Conservation (phyloP, 2,888 invertebrate species). For the Acrobasis repandana region DNA sequence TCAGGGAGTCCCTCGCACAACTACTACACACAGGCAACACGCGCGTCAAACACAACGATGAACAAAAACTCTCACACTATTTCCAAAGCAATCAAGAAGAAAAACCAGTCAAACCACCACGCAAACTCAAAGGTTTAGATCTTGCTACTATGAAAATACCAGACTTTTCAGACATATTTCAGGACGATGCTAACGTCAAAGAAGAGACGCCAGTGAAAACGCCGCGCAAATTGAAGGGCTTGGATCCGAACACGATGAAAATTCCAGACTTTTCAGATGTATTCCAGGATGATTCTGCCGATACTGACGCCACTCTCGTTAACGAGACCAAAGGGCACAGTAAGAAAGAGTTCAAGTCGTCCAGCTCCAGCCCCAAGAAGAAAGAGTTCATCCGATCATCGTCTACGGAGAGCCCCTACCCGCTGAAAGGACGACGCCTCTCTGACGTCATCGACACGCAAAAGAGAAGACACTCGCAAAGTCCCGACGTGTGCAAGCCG, state of each 20-base stretch:
- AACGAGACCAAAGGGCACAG: slow-evolving; percentile 35
- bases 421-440: slow-evolving; percentile 46
- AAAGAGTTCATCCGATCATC: slow-evolving; percentile 40
- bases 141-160: slow-evolving; percentile 45
- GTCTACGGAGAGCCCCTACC: slow-evolving; percentile 38
- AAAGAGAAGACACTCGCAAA: slow-evolving; percentile 49
- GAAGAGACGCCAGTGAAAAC: slow-evolving; percentile 49
- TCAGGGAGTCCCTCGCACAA: slow-evolving; percentile 58
- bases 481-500: slow-evolving; percentile 44
- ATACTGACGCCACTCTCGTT: slow-evolving; percentile 58
- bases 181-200: slow-evolving; percentile 44
- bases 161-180: slow-evolving; percentile 50
- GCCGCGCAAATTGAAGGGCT: slow-evolving; percentile 60
- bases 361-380: slow-evolving; percentile 36
- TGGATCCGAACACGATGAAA: slow-evolving; percentile 52
- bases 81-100: slow-evolving; percentile 43
- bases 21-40: slow-evolving; percentile 56
- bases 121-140: slow-evolving; percentile 65
- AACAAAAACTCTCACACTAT: slow-evolving; percentile 47
- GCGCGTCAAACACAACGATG: slow-evolving; percentile 42
- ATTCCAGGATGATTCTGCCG: slow-evolving; percentile 55
- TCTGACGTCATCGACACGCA: slow-evolving; percentile 50
- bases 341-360: slow-evolving; percentile 37
- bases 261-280: slow-evolving; percentile 49
- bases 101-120: slow-evolving; percentile 50